phyloP scores from a whole-genome alignment of 2,113 vertebrate species.

The Apaloderma vittatum region DNA sequence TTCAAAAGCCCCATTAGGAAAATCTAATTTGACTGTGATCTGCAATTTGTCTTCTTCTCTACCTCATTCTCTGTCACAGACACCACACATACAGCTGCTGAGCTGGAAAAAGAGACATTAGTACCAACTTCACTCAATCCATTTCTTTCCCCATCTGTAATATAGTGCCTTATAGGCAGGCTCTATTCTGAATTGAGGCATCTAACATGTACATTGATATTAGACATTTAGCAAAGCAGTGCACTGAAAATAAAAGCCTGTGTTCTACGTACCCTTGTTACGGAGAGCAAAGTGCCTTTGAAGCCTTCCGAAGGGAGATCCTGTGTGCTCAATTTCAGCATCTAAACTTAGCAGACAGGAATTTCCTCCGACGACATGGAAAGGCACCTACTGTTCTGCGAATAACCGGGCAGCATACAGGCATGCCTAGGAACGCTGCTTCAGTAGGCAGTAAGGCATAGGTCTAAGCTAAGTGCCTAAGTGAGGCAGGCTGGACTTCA shows the following conservation, averaged over 20 bases:
- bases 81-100: neutral
- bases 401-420: accelerated
- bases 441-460: neutral
- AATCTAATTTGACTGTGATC: slow-evolving; percentile 63
- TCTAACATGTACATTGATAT: neutral
- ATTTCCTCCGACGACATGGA: slow-evolving; percentile 26
- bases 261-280: neutral
- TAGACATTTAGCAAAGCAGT: neutral
- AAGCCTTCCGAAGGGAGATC: slow-evolving; percentile 39
- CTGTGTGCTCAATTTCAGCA: slow-evolving; percentile 29
- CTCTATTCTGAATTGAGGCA: neutral
- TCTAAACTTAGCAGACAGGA: slow-evolving; percentile 52
- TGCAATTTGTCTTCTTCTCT: slow-evolving; percentile 39
- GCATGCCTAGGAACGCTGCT: neutral
- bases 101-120: neutral
- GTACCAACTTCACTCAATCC: neutral
- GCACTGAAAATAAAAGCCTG: neutral
- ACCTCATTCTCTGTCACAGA: neutral
- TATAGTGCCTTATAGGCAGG: neutral
- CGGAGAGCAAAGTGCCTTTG: slow-evolving; percentile 15
- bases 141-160: neutral
- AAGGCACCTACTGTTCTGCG: slow-evolving; percentile 30
- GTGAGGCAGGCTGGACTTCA: neutral
- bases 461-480: neutral
- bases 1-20: slow-evolving; percentile 64